A percentile compares a stretch with the other conserved stretches of the same genome.
Conservation (phyloP, 2,888 invertebrate genomes). For the Ernsta delagoae region DNA sequence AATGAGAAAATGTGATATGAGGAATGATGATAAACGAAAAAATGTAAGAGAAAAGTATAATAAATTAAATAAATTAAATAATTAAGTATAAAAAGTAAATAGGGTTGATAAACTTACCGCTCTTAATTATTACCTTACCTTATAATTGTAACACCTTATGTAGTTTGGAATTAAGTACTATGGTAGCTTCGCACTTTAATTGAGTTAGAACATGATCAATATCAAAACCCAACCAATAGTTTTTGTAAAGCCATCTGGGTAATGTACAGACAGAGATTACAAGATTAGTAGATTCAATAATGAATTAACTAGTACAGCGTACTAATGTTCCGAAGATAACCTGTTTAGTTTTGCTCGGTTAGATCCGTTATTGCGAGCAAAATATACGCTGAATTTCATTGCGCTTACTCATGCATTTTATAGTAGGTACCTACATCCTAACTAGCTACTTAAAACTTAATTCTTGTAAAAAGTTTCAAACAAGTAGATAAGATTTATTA, state of each 20-base stretch:
- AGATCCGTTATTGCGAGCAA: constrained; percentile 9
- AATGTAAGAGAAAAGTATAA: too few species aligned
- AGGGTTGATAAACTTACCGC: too few species aligned
- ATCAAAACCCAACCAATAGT: background rate
- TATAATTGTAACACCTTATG: too few species aligned
- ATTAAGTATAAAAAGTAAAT: too few species aligned
- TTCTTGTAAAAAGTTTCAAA: too few species aligned
- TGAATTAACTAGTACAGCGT: constrained; percentile 17
- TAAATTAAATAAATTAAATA: too few species aligned
- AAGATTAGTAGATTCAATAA: constrained; percentile 13
- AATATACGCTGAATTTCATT: constrained; percentile 3
- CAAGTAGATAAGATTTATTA: too few species aligned
- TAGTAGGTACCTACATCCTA: background rate
- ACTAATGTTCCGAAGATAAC: constrained; percentile 16
- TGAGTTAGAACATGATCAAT: background rate
- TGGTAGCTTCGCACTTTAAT: background rate
- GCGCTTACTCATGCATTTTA: background rate
- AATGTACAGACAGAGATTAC: constrained; percentile 15
- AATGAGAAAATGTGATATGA: too few species aligned
- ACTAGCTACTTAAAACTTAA: too few species aligned
- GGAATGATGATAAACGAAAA: too few species aligned
- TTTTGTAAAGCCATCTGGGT: constrained; percentile 20
- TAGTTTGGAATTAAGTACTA: too few species aligned
- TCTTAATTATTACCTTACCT: too few species aligned
- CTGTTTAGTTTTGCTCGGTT: constrained; percentile 20